Base-by-base conservation (phyloP, 53 echinoderm and acorn worm species). In the Echinometra lucunter region DNA sequence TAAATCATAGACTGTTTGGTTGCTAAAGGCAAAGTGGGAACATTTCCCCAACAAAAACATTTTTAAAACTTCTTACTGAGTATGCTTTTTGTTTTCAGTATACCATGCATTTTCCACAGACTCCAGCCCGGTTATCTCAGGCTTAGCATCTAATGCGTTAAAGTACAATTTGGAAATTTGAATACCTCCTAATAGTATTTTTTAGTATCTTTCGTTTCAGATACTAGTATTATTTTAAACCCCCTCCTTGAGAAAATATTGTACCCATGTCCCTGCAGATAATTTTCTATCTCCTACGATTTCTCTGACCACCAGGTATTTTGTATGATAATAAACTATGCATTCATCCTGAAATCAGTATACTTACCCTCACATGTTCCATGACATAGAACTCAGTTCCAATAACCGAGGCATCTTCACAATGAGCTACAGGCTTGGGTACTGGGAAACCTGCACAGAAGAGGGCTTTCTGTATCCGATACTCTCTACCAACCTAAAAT, bases 331-430 rank as follows among this genome's bases (percentile, higher is more conserved):
- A 53, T 53, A 9, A 53, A 53, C 8, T n/a, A n/a, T n/a, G n/a
- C n/a, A 13, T 53, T 9, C 8, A 53, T 53, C 53, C 53, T 53
- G 53, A 11, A 53, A 53, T 53, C 19, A 38, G 4, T 5, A 40
- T 85, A 94, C 89, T 89, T 95, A 99, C 99, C 96, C 93, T 82
- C 19, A 98, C 97, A 94, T 97, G 97, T 66, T 96, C 95, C 99
- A 98, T 98, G 53, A 98, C 94, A 92, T 98, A 98, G 82, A 98
- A 98, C 82, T 97, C 96, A 19, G 97, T 96, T 19, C 97, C 99
- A 95, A 98, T 98, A 40, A 98, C 89, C 19, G 97, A 94, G 11
- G 82, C 81, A 96, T 98, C 97, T 23, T 80, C 58, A 88, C 99
- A 98, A 72, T 95, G 96, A 45, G 72, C 82, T 37, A 98, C 34